Conservation (phyloP, 2,888 invertebrate genomes). For the Tineola bisselliella region DNA sequence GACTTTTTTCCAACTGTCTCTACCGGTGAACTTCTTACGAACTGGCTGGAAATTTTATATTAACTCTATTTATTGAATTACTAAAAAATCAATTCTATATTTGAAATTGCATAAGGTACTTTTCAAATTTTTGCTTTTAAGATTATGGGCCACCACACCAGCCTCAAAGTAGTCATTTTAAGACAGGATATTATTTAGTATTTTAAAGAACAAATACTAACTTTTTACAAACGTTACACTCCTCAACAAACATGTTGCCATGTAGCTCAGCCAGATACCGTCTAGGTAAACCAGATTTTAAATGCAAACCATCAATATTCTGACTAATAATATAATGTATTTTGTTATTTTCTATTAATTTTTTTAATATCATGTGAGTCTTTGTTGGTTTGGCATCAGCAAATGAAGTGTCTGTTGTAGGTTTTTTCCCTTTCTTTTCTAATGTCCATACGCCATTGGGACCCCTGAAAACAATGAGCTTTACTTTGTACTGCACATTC, state of each 20-base stretch:
- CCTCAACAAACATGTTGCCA: conserved; percentile 97
- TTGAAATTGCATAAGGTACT: too few species aligned
- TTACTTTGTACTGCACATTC: too few species aligned
- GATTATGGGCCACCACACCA: too few species aligned
- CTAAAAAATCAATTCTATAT: not conserved
- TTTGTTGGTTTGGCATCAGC: conserved; percentile 90
- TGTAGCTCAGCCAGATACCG: conserved; percentile 90
- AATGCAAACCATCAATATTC: conserved; percentile 97
- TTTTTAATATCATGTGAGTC: conserved; percentile 92
- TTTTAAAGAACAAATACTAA: conserved; percentile 35
- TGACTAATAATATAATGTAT: conserved; percentile 93
- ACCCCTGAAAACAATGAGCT: conserved; percentile 70
- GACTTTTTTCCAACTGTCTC: conserved; percentile 83
- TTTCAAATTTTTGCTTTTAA: too few species aligned
- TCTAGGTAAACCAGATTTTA: conserved; percentile 86
- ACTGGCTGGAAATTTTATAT: conserved; percentile 69
- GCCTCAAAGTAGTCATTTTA: too few species aligned
- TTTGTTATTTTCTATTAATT: conserved; percentile 73
- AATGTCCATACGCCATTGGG: conserved; percentile 97
- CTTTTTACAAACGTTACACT: conserved; percentile 90
- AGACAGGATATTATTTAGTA: too few species aligned
- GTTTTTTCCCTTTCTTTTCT: conserved; percentile 88
- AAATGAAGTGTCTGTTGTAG: conserved; percentile 86
- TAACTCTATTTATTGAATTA: not conserved
- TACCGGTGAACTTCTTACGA: conserved; percentile 78